phyloP scores from a whole-genome alignment of 2,797 vertebrate species.

The Novumbra hubbsi region DNA sequence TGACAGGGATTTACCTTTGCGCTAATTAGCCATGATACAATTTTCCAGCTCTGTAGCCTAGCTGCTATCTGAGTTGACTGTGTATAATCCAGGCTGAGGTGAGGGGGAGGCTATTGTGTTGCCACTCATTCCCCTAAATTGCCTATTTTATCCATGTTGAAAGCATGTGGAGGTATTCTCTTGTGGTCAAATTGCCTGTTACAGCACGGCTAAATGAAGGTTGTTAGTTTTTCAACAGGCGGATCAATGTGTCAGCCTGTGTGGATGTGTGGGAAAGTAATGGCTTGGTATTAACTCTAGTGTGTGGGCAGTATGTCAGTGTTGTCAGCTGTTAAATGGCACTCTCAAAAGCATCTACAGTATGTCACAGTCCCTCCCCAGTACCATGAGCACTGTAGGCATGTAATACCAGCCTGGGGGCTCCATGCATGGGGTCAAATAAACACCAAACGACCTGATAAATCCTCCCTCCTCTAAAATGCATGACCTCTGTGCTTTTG shows the following conservation, averaged over 20 bases:
- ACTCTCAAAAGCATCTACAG: conserved; percentile 34
- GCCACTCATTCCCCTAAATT: conserved; percentile 2
- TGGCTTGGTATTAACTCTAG: conserved; percentile 44
- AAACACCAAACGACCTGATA: background rate
- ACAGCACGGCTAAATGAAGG: conserved; percentile 43
- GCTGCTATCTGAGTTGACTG: background rate
- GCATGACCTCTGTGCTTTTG: conserved; percentile 15
- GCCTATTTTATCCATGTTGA: conserved; percentile 37
- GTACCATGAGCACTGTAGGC: background rate
- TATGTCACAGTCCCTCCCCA: conserved; percentile 2
- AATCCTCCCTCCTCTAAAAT: background rate
- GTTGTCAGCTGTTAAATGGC: conserved; percentile 36
- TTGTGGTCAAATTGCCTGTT: conserved; percentile 40
- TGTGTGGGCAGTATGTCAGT: conserved; percentile 46
- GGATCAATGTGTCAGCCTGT: conserved; percentile 17
- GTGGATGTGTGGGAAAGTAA: conserved; percentile 45
- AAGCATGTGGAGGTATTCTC: conserved; percentile 1
- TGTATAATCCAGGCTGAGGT: conserved; percentile 2
- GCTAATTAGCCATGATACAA: conserved; percentile 61
- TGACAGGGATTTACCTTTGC: conserved; percentile 47
- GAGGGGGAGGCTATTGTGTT: background rate
- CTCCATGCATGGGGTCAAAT: background rate
- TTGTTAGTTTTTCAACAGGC: conserved; percentile 4
- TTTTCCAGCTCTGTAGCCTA: conserved; percentile 19
- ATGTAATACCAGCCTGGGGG: background rate